Conservation (phyloP, 2,888 invertebrate species). For the Erynnis tages region DNA sequence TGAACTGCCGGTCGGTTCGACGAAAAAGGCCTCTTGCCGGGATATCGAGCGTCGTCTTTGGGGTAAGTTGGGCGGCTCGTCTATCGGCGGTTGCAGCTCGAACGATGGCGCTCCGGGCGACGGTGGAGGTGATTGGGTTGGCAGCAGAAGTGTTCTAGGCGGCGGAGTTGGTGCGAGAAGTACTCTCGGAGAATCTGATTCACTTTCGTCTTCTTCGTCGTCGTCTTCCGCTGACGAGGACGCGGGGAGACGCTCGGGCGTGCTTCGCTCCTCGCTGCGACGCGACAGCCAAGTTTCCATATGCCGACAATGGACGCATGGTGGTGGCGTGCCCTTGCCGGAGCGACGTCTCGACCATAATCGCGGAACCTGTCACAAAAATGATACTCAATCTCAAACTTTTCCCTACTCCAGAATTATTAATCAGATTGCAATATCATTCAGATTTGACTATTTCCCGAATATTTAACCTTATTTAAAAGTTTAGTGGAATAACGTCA, state of each 20-base stretch:
- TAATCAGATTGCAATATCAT: too few species aligned
- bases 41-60: conserved; percentile 88
- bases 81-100: conserved; percentile 79
- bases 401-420: too few species aligned
- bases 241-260: conserved; percentile 60
- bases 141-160: conserved; percentile 54
- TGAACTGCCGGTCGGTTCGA: conserved; percentile 86
- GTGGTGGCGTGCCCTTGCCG: conserved; percentile 84
- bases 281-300: conserved; percentile 87
- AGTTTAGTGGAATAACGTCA: too few species aligned
- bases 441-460: too few species aligned
- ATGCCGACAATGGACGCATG: conserved; percentile 89
- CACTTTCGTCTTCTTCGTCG: conserved; percentile 75
- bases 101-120: conserved; percentile 80
- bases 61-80: conserved; percentile 67
- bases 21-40: conserved; percentile 91
- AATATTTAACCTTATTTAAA: too few species aligned
- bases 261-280: conserved; percentile 64
- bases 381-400: neutral
- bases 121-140: conserved; percentile 74
- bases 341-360: conserved; percentile 84
- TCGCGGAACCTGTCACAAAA: conserved; percentile 77
- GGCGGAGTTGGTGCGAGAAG: conserved; percentile 83
- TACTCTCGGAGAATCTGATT: conserved; percentile 78
- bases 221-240: conserved; percentile 73